Percentiles rank a stretch among this genome's conserved stretches.
phyloP scores from a whole-genome alignment of 2,113 vertebrate species.

The Phrynosoma blainvillii region DNA sequence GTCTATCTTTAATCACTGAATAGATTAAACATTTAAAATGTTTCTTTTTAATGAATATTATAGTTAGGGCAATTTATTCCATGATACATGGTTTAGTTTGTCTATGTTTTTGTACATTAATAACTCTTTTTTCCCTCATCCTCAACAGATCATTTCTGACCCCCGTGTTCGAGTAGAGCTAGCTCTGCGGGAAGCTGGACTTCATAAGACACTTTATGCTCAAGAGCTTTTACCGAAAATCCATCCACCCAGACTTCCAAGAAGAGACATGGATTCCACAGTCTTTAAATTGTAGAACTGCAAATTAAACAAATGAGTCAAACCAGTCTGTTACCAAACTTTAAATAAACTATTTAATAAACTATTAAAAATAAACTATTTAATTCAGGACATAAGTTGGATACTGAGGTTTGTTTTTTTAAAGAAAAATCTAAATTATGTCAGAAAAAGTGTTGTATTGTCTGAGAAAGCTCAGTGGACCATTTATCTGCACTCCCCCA shows the following conservation, averaged over 20 bases:
- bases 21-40: too few species aligned
- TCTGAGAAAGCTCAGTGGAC: neutral
- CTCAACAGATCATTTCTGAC: constrained; percentile 88
- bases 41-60: too few species aligned
- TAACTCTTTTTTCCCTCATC: constrained; percentile 56
- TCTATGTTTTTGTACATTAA: neutral
- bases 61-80: neutral
- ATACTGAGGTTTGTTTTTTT: neutral
- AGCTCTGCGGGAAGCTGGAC: constrained; percentile 88
- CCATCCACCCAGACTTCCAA: constrained; percentile 82
- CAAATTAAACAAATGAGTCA: neutral
- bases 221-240: constrained; percentile 84
- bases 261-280: constrained; percentile 85
- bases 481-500: fast-evolving
- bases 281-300: constrained; percentile 71
- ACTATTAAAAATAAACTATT: neutral
- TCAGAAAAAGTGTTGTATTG: neutral
- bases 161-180: constrained; percentile 87
- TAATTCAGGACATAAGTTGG: neutral
- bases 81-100: neutral
- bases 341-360: neutral
- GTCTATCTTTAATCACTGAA: too few species aligned
- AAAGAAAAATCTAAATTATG: neutral
- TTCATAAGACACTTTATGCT: constrained; percentile 87
- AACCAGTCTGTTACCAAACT: neutral